Evolutionary conservation across 2,113 vertebrate genomes (phyloP), one percentile per base, ranked within the genome.

Genomic region (Nerophis lumbriciformis): DNA sequence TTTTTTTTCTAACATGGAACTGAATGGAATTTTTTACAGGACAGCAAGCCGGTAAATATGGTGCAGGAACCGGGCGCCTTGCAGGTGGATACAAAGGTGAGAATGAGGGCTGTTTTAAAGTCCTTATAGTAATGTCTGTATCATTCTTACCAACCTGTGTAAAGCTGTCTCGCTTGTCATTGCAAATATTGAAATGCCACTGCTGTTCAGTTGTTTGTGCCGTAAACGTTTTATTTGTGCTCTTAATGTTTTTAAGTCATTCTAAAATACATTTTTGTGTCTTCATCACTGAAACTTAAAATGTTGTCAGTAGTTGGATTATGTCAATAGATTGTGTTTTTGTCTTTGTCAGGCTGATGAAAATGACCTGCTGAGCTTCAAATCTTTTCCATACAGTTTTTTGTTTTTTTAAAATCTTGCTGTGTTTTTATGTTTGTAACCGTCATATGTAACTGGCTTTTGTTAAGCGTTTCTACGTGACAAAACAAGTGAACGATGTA

Each of bases 31-130:
- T 45, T 73, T 60, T 57, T 15, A 55, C 72, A 91, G 90, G 75
- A 63, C 88, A 84, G 51, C 88, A 87, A 35, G 66, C 76, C 49
- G 75, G 81, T 47, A 90, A 91, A 66, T 87, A 87, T 6, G 77
- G 72, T 0, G 68, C 72, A 4, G 72, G 75, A 47, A 86, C 81
- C 12, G 80, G 78, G 1, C 78, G 70, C 59, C 76, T 85, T 58
- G 83, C 83, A 50, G 90, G 87, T 37, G 86, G 88, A 47, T 87
- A 86, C 76, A 89, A 83, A 88, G 90, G 90, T 92, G 48, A 79
- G 77, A 49, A 37, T 19, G 11, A 42, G 16, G 53, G 11, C 15
- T 37, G 1, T 53, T 68, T 38, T 19, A 9, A 39, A 39, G 38
- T 7, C 38, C 38, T 6, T 1, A 39, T 39, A 42, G 4, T 42